Percentiles rank a stretch among this genome's conserved stretches.
Evolutionary conservation across 2,113 vertebrate species (phyloP).

Genomic region (Sinocyclocheilus grahami): DNA sequence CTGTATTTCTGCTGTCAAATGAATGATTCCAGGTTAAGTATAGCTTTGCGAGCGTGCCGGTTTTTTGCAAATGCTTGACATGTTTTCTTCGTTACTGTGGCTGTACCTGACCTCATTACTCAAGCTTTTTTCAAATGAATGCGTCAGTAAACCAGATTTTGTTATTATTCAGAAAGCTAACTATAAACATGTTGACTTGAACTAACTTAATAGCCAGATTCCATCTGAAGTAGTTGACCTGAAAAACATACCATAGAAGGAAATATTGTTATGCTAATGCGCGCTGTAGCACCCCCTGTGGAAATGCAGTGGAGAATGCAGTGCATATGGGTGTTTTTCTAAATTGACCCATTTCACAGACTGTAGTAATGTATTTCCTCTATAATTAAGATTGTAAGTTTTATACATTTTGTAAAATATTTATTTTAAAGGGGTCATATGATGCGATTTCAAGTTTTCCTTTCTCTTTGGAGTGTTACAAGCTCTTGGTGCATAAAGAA

Average conservation of each 20-base stretch:
- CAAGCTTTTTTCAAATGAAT: neutral
- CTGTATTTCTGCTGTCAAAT: constrained; percentile 18
- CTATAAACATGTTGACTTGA: constrained; percentile 19
- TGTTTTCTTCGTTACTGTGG: neutral
- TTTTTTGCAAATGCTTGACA: neutral
- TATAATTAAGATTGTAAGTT: too few relatives aligned
- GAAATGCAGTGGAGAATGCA: neutral
- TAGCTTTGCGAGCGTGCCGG: neutral
- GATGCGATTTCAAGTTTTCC: too few relatives aligned
- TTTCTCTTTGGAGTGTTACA: too few relatives aligned
- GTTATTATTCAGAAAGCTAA: neutral
- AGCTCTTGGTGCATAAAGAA: too few relatives aligned
- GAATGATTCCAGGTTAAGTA: neutral
- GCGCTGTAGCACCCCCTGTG: neutral
- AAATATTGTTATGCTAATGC: neutral
- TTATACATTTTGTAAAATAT: too few relatives aligned
- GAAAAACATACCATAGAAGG: constrained; percentile 6
- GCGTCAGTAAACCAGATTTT: constrained; percentile 1
- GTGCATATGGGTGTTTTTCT: neutral
- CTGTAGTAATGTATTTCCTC: neutral
- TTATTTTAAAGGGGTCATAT: too few relatives aligned
- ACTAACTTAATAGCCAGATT: neutral
- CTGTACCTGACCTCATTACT: neutral
- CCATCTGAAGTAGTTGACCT: neutral
- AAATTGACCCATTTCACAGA: neutral